These are phyloP conservation scores for Hyles lineata DNA, from an alignment of 2,888 invertebrate species.

Conservation along the genomic window DNA sequence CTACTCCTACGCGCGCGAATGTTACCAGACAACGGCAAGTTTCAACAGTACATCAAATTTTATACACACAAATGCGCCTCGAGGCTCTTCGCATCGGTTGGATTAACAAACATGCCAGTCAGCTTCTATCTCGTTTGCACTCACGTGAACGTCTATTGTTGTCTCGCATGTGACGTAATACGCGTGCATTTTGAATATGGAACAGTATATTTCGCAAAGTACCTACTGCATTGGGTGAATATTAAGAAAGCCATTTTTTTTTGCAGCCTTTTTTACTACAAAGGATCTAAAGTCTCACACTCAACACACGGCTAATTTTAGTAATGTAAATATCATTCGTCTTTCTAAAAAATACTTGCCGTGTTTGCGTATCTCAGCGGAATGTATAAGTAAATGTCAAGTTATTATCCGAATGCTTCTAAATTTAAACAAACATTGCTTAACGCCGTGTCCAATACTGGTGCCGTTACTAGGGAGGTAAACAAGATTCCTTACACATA, in stretches of 20 bases:
- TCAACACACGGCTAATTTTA: neutral
- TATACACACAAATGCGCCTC: slow-evolving; percentile 49
- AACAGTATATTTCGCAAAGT: slow-evolving; percentile 10
- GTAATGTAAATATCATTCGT: neutral
- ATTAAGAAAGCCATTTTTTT: neutral
- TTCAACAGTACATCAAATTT: slow-evolving; percentile 62
- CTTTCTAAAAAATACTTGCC: neutral
- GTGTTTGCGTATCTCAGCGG: no score
- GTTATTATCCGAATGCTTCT: neutral
- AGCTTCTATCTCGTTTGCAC: slow-evolving; percentile 43
- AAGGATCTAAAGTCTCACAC: neutral
- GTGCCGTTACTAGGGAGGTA: neutral
- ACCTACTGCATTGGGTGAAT: neutral
- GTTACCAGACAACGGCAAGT: slow-evolving; percentile 57
- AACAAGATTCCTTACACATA: neutral
- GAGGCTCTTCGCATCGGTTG: slow-evolving; percentile 37
- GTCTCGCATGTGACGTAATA: slow-evolving; percentile 48
- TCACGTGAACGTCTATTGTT: slow-evolving; percentile 41
- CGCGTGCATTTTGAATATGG: slow-evolving; percentile 36
- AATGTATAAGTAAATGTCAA: neutral
- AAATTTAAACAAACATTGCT: no score
- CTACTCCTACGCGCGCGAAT: slow-evolving; percentile 64
- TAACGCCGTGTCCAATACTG: neutral
- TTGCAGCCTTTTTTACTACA: neutral
- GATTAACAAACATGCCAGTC: slow-evolving; percentile 47